Conservation (phyloP, 2,113 vertebrate species). For the Herpailurus yagouaroundi region DNA sequence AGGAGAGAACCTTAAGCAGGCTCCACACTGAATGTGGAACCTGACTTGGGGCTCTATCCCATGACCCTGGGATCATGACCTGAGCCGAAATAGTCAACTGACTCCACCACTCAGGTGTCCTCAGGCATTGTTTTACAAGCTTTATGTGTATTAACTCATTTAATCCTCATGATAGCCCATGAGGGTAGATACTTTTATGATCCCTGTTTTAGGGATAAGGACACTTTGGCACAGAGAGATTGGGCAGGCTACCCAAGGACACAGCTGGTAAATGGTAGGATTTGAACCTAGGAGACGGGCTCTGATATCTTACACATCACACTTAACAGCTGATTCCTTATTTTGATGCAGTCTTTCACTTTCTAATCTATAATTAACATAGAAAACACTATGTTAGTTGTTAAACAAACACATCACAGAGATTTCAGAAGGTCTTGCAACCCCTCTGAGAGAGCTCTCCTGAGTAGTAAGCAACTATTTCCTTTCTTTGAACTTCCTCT, state of each 20-base stretch:
- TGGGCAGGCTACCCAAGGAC: not conserved
- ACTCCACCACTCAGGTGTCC: too few species aligned
- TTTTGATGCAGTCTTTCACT: conserved; percentile 8
- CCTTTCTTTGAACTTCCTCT: not conserved
- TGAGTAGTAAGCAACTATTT: not conserved
- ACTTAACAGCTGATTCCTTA: not conserved
- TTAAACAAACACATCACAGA: not conserved
- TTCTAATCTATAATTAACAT: not conserved
- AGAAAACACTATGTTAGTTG: not conserved
- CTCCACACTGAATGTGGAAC: too few species aligned
- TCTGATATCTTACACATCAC: not conserved
- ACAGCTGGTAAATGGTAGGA: not conserved
- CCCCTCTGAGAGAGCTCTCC: not conserved
- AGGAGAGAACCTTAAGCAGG: too few species aligned
- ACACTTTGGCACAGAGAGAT: not conserved
- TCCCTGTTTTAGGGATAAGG: not conserved
- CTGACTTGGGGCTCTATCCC: too few species aligned
- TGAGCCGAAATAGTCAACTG: too few species aligned
- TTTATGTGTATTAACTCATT: not conserved
- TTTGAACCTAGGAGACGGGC: not conserved
- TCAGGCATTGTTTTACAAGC: not conserved
- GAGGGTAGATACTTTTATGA: not conserved
- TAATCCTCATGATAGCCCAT: not conserved
- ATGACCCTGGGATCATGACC: too few species aligned
- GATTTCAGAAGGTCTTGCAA: not conserved